These are phyloP conservation scores for Leptopilina clavipes DNA, from an alignment of 1,140 invertebrate species.

Conservation along the genomic window DNA sequence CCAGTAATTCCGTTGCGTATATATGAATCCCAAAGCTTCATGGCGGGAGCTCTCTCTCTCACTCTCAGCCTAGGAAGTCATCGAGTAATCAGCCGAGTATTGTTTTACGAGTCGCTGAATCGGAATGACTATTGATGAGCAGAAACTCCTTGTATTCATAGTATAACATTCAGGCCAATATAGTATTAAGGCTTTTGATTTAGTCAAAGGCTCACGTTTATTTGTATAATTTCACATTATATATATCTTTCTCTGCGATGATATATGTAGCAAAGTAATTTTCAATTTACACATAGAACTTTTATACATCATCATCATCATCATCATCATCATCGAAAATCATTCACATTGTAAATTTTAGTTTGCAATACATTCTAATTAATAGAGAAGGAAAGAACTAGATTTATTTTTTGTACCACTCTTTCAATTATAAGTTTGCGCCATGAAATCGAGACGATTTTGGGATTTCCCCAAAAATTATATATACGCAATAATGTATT, in stretches of 20 bases:
- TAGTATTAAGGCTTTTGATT: constrained; percentile 32
- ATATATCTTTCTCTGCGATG: not conserved
- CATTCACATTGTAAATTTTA: too few relatives aligned
- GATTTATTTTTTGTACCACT: too few relatives aligned
- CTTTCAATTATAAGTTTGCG: too few relatives aligned
- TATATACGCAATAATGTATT: too few relatives aligned
- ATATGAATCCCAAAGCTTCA: constrained; percentile 49
- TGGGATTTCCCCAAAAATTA: too few relatives aligned
- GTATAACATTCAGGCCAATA: constrained; percentile 23
- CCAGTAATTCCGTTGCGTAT: constrained; percentile 55
- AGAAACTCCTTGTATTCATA: constrained; percentile 27
- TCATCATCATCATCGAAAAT: too few relatives aligned
- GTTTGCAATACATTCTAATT: too few relatives aligned
- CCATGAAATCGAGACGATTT: too few relatives aligned
- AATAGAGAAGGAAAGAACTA: too few relatives aligned
- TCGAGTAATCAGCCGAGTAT: constrained; percentile 73
- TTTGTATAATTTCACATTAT: constrained; percentile 2
- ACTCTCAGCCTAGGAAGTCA: constrained; percentile 47
- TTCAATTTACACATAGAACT: not conserved
- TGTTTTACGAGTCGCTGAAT: constrained; percentile 73
- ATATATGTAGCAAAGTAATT: not conserved
- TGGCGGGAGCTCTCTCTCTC: not conserved
- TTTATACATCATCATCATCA: too few relatives aligned
- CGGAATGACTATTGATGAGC: constrained; percentile 64
- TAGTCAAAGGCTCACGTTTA: constrained; percentile 12